Evolutionary conservation across 2,888 invertebrate genomes (phyloP).

Genomic region (Ormyrus labotus): DNA sequence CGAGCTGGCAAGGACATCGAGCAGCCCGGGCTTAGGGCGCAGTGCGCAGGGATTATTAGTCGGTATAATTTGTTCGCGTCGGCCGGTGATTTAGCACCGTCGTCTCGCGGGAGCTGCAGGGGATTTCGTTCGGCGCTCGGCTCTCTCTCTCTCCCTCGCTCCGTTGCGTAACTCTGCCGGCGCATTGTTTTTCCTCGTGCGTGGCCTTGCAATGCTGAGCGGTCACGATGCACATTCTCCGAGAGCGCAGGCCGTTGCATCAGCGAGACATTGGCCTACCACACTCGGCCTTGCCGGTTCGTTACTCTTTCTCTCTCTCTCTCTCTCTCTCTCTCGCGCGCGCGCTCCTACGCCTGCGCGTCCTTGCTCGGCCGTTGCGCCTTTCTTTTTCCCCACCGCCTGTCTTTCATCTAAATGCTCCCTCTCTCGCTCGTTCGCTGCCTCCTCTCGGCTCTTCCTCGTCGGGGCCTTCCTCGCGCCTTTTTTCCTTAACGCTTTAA

Average conservation of each 20-base stretch:
- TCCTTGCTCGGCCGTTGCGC: conserved; percentile 58
- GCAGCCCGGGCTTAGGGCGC: not conserved
- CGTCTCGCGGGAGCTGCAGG: not conserved
- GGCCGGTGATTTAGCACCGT: not conserved
- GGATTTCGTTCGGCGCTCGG: not conserved
- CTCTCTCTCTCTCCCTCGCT: conserved; percentile 11
- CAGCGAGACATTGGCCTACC: conserved; percentile 71
- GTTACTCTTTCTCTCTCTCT: conserved; percentile 71
- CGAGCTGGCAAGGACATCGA: no score
- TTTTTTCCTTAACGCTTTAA: conserved; percentile 24
- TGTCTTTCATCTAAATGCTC: conserved; percentile 14
- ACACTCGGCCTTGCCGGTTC: conserved; percentile 75
- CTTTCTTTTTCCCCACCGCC: conserved; percentile 32
- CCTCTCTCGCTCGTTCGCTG: conserved; percentile 51
- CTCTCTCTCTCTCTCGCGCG: conserved; percentile 60
- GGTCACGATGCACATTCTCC: conserved; percentile 53
- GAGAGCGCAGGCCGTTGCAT: conserved; percentile 20
- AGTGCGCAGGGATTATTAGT: not conserved
- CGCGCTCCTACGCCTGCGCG: conserved; percentile 62
- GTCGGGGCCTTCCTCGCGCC: conserved; percentile 6
- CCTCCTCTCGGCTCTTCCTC: not conserved
- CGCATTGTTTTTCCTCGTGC: conserved; percentile 58
- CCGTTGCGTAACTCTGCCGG: not conserved
- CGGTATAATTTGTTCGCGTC: conserved; percentile 46
- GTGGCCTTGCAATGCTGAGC: conserved; percentile 73